phyloP scores from a whole-genome alignment of 2,888 invertebrate species.

The Cybosia mesomella region DNA sequence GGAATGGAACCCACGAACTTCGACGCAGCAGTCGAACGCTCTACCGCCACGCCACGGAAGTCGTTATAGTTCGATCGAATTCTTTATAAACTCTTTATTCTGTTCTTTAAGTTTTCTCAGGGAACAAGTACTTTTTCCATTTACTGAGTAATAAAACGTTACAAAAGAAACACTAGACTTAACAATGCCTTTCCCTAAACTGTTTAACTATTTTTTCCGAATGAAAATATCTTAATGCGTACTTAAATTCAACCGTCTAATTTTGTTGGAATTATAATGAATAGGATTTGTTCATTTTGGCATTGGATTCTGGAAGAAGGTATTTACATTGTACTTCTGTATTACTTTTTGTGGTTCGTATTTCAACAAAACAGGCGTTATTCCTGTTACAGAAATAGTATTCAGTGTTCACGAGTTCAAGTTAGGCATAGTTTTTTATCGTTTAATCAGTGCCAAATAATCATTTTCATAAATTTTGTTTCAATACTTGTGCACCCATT shows the following conservation, averaged over 20 bases:
- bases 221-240: slow-evolving; percentile 14
- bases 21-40: too few relatives aligned
- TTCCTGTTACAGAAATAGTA: neutral
- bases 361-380: slow-evolving; percentile 8
- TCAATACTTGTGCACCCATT: too few relatives aligned
- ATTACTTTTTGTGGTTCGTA: neutral
- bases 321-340: slow-evolving; percentile 12
- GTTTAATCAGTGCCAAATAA: too few relatives aligned
- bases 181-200: slow-evolving; percentile 11
- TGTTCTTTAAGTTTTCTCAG: too few relatives aligned
- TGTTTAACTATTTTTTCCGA: slow-evolving; percentile 12
- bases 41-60: too few relatives aligned
- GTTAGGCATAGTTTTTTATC: neutral
- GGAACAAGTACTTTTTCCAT: neutral
- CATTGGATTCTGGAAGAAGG: slow-evolving; percentile 13
- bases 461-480: too few relatives aligned
- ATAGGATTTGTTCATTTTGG: slow-evolving; percentile 24
- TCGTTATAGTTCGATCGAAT: too few relatives aligned
- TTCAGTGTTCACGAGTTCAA: neutral
- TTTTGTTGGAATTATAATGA: slow-evolving; percentile 23
- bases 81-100: neutral
- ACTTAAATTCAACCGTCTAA: slow-evolving; percentile 20
- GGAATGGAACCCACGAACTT: too few relatives aligned
- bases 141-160: neutral
- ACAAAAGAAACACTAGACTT: neutral